Conservation (phyloP, 2,113 vertebrate genomes). For the Phalacrocorax brasilianus region DNA sequence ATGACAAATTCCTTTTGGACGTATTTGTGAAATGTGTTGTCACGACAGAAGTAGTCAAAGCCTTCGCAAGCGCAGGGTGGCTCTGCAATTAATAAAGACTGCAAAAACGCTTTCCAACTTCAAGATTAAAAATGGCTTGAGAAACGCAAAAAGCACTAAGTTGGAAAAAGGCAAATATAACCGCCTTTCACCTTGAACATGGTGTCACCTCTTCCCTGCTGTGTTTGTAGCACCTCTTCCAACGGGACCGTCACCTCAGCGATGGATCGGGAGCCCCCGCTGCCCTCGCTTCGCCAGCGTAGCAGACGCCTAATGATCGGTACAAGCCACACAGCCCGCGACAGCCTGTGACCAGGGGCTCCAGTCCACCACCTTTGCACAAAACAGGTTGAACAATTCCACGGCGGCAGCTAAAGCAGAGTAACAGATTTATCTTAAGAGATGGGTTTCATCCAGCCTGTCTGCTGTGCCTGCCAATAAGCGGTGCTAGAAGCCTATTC, state of each 20-base stretch:
- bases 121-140: not conserved
- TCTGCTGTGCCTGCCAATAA: not conserved
- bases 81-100: not conserved
- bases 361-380: not conserved
- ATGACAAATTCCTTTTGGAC: too few species aligned
- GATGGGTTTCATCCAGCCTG: not conserved
- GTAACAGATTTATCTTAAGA: not conserved
- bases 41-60: too few species aligned
- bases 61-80: not conserved
- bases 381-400: not conserved
- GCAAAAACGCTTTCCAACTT: not conserved
- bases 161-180: not conserved
- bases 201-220: not conserved
- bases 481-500: too few species aligned
- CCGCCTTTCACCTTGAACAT: not conserved
- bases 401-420: not conserved
- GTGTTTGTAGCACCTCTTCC: not conserved
- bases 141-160: not conserved
- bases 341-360: not conserved
- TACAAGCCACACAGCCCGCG: accelerated
- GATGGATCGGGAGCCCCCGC: not conserved
- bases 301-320: not conserved
- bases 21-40: too few species aligned
- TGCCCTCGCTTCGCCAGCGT: accelerated
- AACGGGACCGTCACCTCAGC: not conserved